phyloP scores from a whole-genome alignment of 2,113 vertebrate species.

The Psittacara wagleri region DNA sequence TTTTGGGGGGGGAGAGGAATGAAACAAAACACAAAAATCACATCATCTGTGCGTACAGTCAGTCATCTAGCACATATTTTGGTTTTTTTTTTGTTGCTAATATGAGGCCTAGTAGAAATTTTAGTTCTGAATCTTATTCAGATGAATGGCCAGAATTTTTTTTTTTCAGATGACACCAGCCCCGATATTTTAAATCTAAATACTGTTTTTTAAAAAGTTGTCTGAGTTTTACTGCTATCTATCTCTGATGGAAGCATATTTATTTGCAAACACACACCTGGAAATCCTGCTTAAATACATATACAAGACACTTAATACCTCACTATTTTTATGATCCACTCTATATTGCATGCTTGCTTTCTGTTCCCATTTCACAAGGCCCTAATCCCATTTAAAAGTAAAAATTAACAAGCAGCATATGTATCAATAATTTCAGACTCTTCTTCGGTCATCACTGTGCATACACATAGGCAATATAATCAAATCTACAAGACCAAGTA shows the following conservation, averaged over 20 bases:
- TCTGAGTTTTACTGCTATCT: neutral
- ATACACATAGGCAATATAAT: neutral
- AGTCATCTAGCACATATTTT: neutral
- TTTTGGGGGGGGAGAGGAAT: fast-evolving
- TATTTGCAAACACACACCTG: neutral
- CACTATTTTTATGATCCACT: neutral
- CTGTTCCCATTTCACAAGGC: conserved; percentile 43
- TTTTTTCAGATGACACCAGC: neutral
- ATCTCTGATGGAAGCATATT: neutral
- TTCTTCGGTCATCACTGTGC: conserved; percentile 38
- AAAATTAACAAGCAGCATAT: conserved; percentile 26
- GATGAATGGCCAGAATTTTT: neutral
- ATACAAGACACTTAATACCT: neutral
- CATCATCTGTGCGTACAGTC: neutral
- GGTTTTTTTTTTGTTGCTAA: conserved; percentile 29
- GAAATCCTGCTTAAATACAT: neutral
- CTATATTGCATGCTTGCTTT: neutral
- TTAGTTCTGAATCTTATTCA: neutral
- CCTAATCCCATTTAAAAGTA: conserved; percentile 44
- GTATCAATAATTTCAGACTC: conserved; percentile 29
- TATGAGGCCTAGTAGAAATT: neutral
- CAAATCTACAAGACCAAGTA: neutral
- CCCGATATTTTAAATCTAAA: neutral
- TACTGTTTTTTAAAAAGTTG: neutral
- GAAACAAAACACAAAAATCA: conserved; percentile 6